Base-by-base conservation (phyloP, 2,113 vertebrate genomes). In the Mixornis gularis region DNA sequence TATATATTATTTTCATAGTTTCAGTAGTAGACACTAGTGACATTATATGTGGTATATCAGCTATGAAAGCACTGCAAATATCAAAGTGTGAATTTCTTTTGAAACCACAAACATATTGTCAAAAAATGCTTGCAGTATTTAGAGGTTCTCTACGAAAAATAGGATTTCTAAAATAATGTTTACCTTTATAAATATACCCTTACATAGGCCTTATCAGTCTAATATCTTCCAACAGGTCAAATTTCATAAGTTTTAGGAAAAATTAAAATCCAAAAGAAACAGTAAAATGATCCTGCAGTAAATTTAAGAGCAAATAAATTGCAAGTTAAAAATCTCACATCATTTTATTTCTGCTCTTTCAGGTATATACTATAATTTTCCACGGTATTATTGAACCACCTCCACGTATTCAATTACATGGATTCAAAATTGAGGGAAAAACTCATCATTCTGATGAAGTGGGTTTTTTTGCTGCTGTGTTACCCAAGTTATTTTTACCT, bases 401-500 rank as follows among this genome's bases (percentile, higher is more conserved):
- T 66, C 69, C 85, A 14, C 32, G 22, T 68, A 74, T 34, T 83
- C 60, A 78, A 29, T 6, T 55, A 29, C 30, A 24, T 5, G 15
- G 55, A 58, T 44, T 52, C 9, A 64, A 88, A 91, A 80, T 12
- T 44, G 60, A 48, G 77, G 13, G 82, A 32, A 91, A 90, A 83
- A 19, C 48, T 83, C 72, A 74, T 77, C 48, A 64, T 94, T 90
- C 40, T 93, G 71, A 77, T 83, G 55, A 92, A 43, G n/a, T 38
- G 25, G 40, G 36, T 63, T 79, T 84, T 96, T 85, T 88, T 60
- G 40, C 77, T 84, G 36, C 58, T 86, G 19, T 74, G 49, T 90
- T 93, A 63, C 55, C 79, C 36, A 74, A 60, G 92, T 58, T 91
- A 76, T 94, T 94, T 95, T 94, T 85, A 79, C 46, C 65, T 74